A percentile compares a stretch with the other conserved stretches of the same genome.
phyloP scores from a whole-genome alignment of 1,140 invertebrate species.

The Sycobia sp. region DNA sequence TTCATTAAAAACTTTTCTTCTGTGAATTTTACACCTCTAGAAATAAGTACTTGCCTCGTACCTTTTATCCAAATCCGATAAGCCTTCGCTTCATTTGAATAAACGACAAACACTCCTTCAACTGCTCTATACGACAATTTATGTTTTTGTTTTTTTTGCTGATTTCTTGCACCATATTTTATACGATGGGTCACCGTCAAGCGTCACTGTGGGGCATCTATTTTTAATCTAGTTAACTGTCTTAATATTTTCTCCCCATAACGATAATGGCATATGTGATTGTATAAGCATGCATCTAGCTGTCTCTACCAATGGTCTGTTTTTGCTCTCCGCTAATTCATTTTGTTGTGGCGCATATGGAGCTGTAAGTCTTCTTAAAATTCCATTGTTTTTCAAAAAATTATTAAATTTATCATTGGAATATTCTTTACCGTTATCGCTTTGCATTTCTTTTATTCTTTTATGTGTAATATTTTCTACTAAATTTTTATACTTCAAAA shows the following conservation, averaged over 20 bases:
- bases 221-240: conserved; percentile 38
- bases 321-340: conserved; percentile 44
- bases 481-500: conserved; percentile 5
- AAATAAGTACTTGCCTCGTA: conserved; percentile 38
- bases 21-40: conserved; percentile 41
- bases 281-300: conserved; percentile 36
- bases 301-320: conserved; percentile 32
- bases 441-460: conserved; percentile 20
- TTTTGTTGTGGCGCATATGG: conserved; percentile 49
- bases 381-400: conserved; percentile 45
- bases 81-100: conserved; percentile 41
- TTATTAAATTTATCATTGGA: conserved; percentile 43
- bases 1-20: too few relatives aligned
- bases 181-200: conserved; percentile 54
- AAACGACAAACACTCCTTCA: conserved; percentile 46
- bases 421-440: conserved; percentile 58
- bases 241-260: conserved; percentile 38
- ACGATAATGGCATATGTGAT: conserved; percentile 28
- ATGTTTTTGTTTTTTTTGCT: conserved; percentile 33
- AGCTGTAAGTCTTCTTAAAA: conserved; percentile 42
- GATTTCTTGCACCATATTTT: conserved; percentile 55
- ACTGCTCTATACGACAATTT: conserved; percentile 41
- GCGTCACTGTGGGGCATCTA: conserved; percentile 42
- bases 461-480: conserved; percentile 27
- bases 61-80: conserved; percentile 41